Base-by-base conservation (phyloP, 2,797 vertebrate genomes). In the Hozukius guyotensis region DNA sequence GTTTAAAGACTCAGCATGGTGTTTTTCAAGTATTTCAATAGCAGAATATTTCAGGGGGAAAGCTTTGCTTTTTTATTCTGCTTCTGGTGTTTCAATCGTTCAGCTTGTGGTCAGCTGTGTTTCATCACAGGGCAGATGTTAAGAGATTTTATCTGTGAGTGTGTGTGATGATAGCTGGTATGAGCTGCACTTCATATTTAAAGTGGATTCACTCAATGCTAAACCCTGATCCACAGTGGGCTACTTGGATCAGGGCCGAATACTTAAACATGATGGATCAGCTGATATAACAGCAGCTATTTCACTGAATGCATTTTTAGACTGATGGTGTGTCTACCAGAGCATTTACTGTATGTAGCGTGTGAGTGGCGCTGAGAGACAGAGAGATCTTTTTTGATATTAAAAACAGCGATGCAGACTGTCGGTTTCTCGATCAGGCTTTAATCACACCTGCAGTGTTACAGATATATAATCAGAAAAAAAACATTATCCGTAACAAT, bases 131-230 rank as follows among this genome's bases (percentile, higher is more conserved):
- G n/a, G 27, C 53, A 78, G 20, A 68, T 83, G 31, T 49, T 0
- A 49, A 49, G 46, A n/a, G 49, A 53, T 53, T n/a, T 75, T 49
- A 56, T 52, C 59, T 5, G 20, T 32, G 34, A 60, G 62, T 11
- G 66, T 11, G 66, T 84, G 69, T 38, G 53, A 65, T 32, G 16
- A 53, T 80, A 69, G 27, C 25, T 56, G 63, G 25, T 64, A 56
- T 2, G 57, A 64, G 31, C 27, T 13, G 9, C 63, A 46, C 82
- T 80, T 73, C n/a, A 73, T 53, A 80, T 64, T 53, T 64, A 38
- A 38, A 80, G 62, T 59, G 56, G 49, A 62, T 62, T 67, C 57
- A 24, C 31, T 68, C 38, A 24, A 52, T 55, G 22, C 65, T 46
- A 74, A 70, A 70, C 25, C 38, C 14, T 16, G 34, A 72, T 49